Percentiles rank a stretch among this genome's conserved stretches.
phyloP scores from a whole-genome alignment of 2,797 vertebrate species.

The Coregonus suidteri region DNA sequence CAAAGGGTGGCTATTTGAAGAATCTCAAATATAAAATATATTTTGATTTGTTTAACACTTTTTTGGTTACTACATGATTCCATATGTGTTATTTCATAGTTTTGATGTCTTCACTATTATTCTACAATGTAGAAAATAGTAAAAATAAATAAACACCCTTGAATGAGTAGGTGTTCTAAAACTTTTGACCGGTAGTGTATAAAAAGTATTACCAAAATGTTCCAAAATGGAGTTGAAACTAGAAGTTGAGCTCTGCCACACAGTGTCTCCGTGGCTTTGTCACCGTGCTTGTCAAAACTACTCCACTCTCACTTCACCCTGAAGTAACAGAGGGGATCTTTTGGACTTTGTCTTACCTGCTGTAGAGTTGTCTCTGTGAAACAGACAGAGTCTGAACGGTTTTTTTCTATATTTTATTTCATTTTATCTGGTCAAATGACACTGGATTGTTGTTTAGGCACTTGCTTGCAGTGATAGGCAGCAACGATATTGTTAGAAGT shows the following conservation, averaged over 20 bases:
- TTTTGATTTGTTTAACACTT: too few species aligned
- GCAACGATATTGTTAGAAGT: slow-evolving; percentile 48
- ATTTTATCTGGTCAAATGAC: slow-evolving; percentile 56
- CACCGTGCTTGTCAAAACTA: slow-evolving; percentile 24
- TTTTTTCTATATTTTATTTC: slow-evolving; percentile 49
- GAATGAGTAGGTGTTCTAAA: too few species aligned
- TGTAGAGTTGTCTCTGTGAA: slow-evolving; percentile 51
- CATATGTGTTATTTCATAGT: too few species aligned
- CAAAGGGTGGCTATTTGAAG: too few species aligned
- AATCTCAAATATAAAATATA: too few species aligned
- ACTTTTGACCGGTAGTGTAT: not conserved
- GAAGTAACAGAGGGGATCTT: slow-evolving; percentile 48
- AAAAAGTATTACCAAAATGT: slow-evolving; percentile 57
- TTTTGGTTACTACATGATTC: too few species aligned
- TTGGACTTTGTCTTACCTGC: slow-evolving; percentile 37
- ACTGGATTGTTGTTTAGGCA: slow-evolving; percentile 69
- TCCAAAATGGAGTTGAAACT: slow-evolving; percentile 26
- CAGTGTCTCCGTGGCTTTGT: slow-evolving; percentile 57
- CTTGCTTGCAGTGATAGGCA: slow-evolving; percentile 47
- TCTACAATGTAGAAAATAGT: too few species aligned
- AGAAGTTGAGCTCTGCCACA: slow-evolving; percentile 40
- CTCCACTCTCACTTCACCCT: slow-evolving; percentile 36
- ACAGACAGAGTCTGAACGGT: slow-evolving; percentile 38
- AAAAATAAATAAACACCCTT: too few species aligned
- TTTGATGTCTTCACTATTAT: too few species aligned